Evolutionary conservation across 2,113 vertebrate species (phyloP).

Genomic region (Phycodurus eques): DNA sequence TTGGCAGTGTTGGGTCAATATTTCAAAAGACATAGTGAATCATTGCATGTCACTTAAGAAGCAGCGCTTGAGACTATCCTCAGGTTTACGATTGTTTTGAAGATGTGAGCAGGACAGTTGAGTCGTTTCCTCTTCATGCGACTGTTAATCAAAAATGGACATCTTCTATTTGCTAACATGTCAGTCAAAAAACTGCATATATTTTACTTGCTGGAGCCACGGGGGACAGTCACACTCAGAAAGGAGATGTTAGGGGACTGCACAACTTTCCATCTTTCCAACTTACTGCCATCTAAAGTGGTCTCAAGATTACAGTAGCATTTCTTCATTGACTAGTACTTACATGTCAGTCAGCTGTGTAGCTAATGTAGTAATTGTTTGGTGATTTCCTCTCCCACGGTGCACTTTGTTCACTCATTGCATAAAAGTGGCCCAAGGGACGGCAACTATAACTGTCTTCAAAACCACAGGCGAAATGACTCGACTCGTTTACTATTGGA

Average conservation of each 20-base stretch:
- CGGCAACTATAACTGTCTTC: background rate
- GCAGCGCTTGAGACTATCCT: background rate
- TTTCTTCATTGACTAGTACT: background rate
- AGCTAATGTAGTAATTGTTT: background rate
- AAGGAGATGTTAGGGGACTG: background rate
- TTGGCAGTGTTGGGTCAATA: background rate
- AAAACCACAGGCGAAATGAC: background rate
- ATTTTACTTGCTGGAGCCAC: background rate
- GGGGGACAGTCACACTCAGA: background rate
- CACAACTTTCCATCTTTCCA: no score
- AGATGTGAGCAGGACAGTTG: background rate
- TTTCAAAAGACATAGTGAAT: background rate
- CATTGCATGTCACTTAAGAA: background rate
- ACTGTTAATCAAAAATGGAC: constrained; percentile 2
- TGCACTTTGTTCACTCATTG: background rate
- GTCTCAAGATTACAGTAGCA: background rate
- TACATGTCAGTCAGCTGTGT: background rate
- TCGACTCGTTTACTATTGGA: background rate
- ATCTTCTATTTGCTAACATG: background rate
- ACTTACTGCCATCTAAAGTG: background rate
- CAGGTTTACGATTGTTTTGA: background rate
- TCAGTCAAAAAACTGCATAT: background rate
- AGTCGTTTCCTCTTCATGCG: background rate
- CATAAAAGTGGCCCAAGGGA: background rate
- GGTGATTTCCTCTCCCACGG: background rate